A percentile compares a stretch with the other conserved stretches of the same genome.
Conservation (phyloP, 2,888 invertebrate species). For the Drosophila robusta region DNA sequence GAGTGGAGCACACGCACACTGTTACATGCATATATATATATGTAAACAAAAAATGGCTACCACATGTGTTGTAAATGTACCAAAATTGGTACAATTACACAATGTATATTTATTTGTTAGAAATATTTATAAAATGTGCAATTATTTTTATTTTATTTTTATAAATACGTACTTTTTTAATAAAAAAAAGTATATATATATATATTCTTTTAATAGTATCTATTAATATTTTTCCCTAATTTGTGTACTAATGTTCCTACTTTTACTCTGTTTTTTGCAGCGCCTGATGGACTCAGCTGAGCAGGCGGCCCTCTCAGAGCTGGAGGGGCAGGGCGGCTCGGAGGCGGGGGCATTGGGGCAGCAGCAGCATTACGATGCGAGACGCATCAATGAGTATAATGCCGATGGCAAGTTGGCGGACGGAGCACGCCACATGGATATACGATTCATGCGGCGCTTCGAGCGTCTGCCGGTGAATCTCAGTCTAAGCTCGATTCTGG, state of each 20-base stretch:
- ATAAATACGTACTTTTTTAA: neutral
- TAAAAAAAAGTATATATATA: neutral
- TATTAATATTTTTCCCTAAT: neutral
- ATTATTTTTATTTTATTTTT: no score
- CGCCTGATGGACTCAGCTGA: constrained; percentile 96
- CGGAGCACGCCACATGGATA: constrained; percentile 89
- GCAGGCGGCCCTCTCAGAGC: constrained; percentile 91
- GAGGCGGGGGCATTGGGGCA: constrained; percentile 55
- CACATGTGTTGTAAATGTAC: no score
- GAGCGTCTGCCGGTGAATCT: constrained; percentile 94
- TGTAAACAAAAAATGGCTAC: neutral
- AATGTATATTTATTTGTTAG: no score
- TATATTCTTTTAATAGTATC: no score
- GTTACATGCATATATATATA: neutral
- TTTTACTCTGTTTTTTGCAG: constrained; percentile 86
- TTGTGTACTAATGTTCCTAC: neutral
- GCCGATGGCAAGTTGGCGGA: constrained; percentile 90
- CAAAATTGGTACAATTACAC: no score
- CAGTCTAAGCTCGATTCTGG: constrained; percentile 94
- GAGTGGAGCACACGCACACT: neutral
- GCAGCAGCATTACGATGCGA: constrained; percentile 90
- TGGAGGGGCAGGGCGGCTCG: constrained; percentile 84
- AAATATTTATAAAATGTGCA: no score
- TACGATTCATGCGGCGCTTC: constrained; percentile 92
- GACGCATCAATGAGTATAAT: constrained; percentile 91